Evolutionary conservation across 1,140 invertebrate genomes (phyloP), one percentile per base, ranked within the genome.

Genomic region (Conus betulinus): DNA sequence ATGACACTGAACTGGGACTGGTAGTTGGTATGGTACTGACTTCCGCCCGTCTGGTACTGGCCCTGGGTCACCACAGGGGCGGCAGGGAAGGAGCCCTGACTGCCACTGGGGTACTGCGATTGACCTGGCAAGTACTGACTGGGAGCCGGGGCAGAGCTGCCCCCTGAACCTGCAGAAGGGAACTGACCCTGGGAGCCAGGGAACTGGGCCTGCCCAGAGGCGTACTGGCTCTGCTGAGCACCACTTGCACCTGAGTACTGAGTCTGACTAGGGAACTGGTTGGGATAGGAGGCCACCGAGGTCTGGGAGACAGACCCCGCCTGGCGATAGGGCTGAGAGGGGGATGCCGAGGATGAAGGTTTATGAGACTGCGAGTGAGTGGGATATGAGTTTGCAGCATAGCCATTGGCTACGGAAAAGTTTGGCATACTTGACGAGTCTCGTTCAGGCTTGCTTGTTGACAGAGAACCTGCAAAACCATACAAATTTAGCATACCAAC

Each of bases 101-200:
- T 63, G 60, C 67, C 51, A 23, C 82, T 63, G 39, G 85, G 90
- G 86, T 90, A 92, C 60, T 92, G 91, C 52, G 87, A 88, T 74
- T 91, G 91, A 85, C 91, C 90, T 87, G 89, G 74, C n/a, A 90
- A 88, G 88, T 91, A 93, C 88, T 93, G 93, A 82, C 90, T 93
- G 86, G 92, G 92, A 87, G 91, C 90, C 88, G 90, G 81, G 57
- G 84, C 63, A 90, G 92, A 74, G 63, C 39, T 23, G 39, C 79
- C 20, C 39, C 39, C 79, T 23, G 79, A 81, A 52, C 84, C 89
- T 67, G 82, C 55, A 20, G 89, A 84, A 39, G 87, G 81, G 76
- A 84, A 90, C 55, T 85, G 74, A 25, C 87, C 55, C 81, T 88
- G 89, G 39, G 67, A 84, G 25, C 85, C 85, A 25, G 85, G 87